Evolutionary conservation across 2,888 invertebrate species (phyloP).

Genomic region (Watsonalla binaria): DNA sequence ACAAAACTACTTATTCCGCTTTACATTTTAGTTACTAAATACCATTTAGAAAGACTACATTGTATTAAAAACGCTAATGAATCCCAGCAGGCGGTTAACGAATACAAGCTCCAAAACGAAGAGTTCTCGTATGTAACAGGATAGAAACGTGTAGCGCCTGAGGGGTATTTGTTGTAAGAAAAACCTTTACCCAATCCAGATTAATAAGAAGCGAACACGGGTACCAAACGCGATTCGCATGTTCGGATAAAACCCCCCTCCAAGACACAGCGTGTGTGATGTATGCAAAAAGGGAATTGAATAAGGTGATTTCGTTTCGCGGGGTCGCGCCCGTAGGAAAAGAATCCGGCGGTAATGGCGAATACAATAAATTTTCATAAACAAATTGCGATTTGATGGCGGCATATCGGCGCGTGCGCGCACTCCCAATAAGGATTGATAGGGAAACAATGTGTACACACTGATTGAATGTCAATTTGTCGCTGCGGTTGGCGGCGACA

Average conservation of each 20-base stretch:
- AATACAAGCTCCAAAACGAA: not conserved
- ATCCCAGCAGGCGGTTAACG: not conserved
- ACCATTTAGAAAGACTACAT: not conserved
- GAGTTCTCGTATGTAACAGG: not conserved
- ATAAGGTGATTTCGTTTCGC: conserved; percentile 77
- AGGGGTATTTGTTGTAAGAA: conserved; percentile 51
- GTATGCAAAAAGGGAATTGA: conserved; percentile 79
- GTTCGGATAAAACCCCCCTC: conserved; percentile 73
- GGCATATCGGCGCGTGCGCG: conserved; percentile 66
- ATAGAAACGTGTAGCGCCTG: conserved; percentile 20
- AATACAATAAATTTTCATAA: conserved; percentile 80
- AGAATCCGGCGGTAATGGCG: conserved; percentile 75
- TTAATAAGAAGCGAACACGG: conserved; percentile 74
- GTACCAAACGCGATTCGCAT: conserved; percentile 75
- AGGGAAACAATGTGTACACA: conserved; percentile 75
- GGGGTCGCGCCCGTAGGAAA: conserved; percentile 74
- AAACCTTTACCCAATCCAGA: conserved; percentile 68
- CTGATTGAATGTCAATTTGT: conserved; percentile 78
- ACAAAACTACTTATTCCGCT: no score
- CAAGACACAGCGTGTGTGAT: conserved; percentile 67
- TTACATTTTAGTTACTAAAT: no score
- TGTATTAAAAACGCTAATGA: not conserved
- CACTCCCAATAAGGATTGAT: conserved; percentile 76
- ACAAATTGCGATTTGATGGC: conserved; percentile 79
- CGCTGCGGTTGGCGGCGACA: conserved; percentile 46